These are phyloP conservation scores for Epizoanthus stellaris DNA, from an alignment of 92 coral and sea anemone genomes.

Conservation along the genomic window DNA sequence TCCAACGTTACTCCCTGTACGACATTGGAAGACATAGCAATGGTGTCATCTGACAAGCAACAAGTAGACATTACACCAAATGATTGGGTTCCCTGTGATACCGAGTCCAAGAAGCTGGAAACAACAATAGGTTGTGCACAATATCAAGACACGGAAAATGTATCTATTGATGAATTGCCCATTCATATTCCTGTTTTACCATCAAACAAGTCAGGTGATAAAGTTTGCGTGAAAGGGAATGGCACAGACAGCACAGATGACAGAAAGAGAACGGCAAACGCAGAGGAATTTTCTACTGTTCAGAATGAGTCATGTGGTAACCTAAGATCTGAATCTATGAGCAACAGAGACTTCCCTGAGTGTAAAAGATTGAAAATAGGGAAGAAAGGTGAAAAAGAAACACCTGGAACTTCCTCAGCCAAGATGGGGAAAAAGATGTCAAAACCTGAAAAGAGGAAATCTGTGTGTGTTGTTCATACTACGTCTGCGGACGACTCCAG, in stretches of 20 bases:
- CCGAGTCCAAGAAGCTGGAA: background rate
- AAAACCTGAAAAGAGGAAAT: no score
- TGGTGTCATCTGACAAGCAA: no score
- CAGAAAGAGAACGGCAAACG: background rate
- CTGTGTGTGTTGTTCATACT: no score
- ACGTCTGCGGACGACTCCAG: no score
- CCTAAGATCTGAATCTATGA: no score
- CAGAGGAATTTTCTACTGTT: background rate
- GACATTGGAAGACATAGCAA: background rate
- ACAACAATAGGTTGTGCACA: background rate
- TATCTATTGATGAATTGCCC: background rate
- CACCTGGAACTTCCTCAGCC: no score
- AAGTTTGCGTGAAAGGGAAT: background rate
- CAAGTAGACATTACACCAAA: background rate
- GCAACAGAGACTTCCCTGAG: no score
- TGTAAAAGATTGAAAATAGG: no score
- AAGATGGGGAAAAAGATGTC: no score
- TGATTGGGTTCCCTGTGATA: background rate
- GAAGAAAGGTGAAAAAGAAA: no score
- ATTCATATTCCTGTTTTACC: background rate
- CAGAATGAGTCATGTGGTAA: background rate
- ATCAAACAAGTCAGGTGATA: background rate
- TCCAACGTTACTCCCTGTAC: background rate
- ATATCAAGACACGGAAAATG: background rate
- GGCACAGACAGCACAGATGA: background rate